Evolutionary conservation across 2,888 invertebrate species (phyloP), one percentile per base, ranked within the genome.

Genomic region (Trichacis sp.): DNA sequence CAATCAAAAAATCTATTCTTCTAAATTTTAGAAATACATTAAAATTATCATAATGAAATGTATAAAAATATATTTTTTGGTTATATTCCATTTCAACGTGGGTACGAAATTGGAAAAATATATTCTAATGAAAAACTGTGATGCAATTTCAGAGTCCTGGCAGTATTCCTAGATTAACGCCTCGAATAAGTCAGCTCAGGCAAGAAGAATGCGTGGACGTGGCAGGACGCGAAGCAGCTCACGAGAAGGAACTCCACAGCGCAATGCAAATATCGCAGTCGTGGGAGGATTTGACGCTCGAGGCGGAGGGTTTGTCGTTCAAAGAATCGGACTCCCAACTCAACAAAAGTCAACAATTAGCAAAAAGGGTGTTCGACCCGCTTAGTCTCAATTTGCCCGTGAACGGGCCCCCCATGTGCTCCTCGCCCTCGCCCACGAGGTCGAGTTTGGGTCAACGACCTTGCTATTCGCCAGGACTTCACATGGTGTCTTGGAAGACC

Each of bases 241-340:
- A 96, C 84, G 97, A 97, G 86, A 89, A 94, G 52, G 95, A 96
- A 85, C 89, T 96, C 52, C 95, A 96, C 84, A 92, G 92, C 74
- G 93, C 95, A 67, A 93, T 96, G 89, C 95, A 95, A 85, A 96
- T 97, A 86, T 96, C 96, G 1, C 95, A 95, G 83, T 96, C 96
- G 4, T 96, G 94, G 90, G 97, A 97, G 85, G 96, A 96, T 85
- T 88, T 97, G 30, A 92, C 93, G 5, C 84, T 94, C 72, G 91
- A 92, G 77, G 88, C 85, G 15, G 89, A 89, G 73, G 87, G 88
- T 65, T 85, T 86, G 38, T 79, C 83, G 0, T 83, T 84, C 50
- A 84, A 83, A 61, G 84, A 84, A 56, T 78, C 82, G 5, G 84
- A 84, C 24, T 79, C 80, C 43, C 81, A 81, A 52, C 69, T 75